These are phyloP conservation scores for Andrena fulva DNA, from an alignment of 2,888 invertebrate genomes.

Conservation along the genomic window DNA sequence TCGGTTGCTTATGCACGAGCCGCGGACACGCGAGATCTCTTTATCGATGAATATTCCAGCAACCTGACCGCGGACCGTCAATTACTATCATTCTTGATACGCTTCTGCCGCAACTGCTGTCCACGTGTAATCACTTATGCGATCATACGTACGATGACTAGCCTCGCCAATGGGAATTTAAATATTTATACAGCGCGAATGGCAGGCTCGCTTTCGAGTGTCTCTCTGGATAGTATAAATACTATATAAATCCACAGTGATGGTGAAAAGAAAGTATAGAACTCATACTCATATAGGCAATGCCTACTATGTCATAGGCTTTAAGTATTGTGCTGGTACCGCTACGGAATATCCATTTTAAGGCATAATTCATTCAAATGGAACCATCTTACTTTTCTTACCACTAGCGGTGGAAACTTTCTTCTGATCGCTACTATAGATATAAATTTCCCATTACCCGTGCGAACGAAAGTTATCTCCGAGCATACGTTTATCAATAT, in stretches of 20 bases:
- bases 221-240: neutral
- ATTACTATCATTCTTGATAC: constrained; percentile 34
- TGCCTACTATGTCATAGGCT: no score
- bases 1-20: neutral
- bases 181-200: neutral
- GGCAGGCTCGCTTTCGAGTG: no score
- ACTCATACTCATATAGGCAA: neutral
- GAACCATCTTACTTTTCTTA: no score
- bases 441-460: no score
- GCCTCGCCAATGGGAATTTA: neutral
- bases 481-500: no score
- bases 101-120: neutral
- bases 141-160: neutral
- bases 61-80: constrained; percentile 10
- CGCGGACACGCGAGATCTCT: constrained; percentile 24
- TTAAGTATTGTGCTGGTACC: no score
- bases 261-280: neutral
- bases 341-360: no score
- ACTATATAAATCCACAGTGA: neutral
- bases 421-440: no score
- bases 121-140: constrained; percentile 9
- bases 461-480: no score
- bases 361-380: no score
- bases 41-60: constrained; percentile 59
- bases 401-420: no score